Evolutionary conservation across 2,888 invertebrate species (phyloP), one percentile per base, ranked within the genome.

Genomic region (Stenurella melanura): DNA sequence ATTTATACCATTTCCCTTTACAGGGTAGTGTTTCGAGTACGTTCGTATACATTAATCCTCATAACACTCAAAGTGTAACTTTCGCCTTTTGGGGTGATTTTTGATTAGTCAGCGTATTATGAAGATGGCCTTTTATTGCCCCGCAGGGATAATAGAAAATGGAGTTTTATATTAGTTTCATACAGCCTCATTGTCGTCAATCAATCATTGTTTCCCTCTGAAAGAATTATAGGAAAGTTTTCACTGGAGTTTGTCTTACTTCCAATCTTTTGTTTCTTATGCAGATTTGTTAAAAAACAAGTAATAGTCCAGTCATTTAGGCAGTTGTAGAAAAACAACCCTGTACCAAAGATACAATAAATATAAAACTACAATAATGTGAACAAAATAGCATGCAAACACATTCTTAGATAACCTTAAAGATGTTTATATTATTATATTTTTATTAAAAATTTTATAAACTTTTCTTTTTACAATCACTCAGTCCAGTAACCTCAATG

Each of bases 91-190:
- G 74, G 78, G 77, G 75, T 66, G 76, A 76, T 80, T 80, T 78
- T 74, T 78, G 80, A 80, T 80, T 80, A 80, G 75, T 80, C 80
- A 80, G 77, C 76, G 76, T 66, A 70, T 74, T 42, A 74, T 67
- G 71, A 66, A 60, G 73, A 72, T 76, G 79, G 70, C 77, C 73
- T 70, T 77, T 78, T 79, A 80, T 80, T 78, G 75, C 77, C 76
- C 78, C 79, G 68, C 54, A 50, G 80, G 80, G 78, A 80, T 79
- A 79, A 77, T 75, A 77, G 80, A 80, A 80, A 78, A 77, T 78
- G 74, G 78, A 78, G 78, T 80, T 80, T 80, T 80, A 74, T 80
- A 80, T 80, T 80, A 80, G 80, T 80, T 78, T 77, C 78, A 75
- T 68, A 71, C 58, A 71, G 73, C 72, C 66, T 21, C 56, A 63